phyloP scores from a whole-genome alignment of 2,888 invertebrate species.

The Anoncus sp. region DNA sequence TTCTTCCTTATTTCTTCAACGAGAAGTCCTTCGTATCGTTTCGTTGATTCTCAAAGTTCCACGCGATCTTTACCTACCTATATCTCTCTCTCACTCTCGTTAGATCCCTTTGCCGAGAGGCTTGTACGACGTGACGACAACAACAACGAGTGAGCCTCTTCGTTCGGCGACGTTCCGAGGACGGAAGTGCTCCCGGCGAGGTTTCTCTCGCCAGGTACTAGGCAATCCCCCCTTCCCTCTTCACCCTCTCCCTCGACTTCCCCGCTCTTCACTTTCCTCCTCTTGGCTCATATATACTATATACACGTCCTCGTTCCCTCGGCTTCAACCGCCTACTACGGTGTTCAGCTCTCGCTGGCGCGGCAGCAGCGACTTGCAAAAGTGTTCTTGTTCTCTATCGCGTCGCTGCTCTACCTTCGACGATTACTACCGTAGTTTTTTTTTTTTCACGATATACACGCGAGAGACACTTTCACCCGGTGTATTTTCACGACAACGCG shows the following conservation, averaged over 20 bases:
- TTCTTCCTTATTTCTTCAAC: slow-evolving; percentile 11
- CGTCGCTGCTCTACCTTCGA: slow-evolving; percentile 12
- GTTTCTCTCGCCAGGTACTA: slow-evolving; percentile 55
- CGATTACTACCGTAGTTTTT: slow-evolving; percentile 5
- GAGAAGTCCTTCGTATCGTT: slow-evolving; percentile 56
- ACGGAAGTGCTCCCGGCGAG: slow-evolving; percentile 59
- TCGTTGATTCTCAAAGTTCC: slow-evolving; percentile 56
- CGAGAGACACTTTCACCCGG: slow-evolving; percentile 42
- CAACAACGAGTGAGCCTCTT: slow-evolving; percentile 16
- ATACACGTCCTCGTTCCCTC: slow-evolving; percentile 23
- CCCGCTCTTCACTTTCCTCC: slow-evolving; percentile 5
- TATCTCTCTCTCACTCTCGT: slow-evolving; percentile 42
- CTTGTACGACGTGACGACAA: slow-evolving; percentile 29
- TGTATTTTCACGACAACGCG: slow-evolving; percentile 13
- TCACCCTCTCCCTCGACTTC: background rate
- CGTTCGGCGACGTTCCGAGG: slow-evolving; percentile 32
- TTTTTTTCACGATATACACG: slow-evolving; percentile 19
- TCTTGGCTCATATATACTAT: slow-evolving; percentile 26
- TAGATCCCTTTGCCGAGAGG: slow-evolving; percentile 30
- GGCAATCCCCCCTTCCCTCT: slow-evolving; percentile 10
- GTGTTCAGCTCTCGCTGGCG: slow-evolving; percentile 37
- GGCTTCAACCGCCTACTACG: slow-evolving; percentile 32
- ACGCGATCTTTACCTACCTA: slow-evolving; percentile 1
- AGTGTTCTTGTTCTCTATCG: slow-evolving; percentile 54
- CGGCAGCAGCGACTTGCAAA: slow-evolving; percentile 32